A percentile compares a stretch with the other conserved stretches of the same genome.
Evolutionary conservation across 2,888 invertebrate species (phyloP).

Genomic region (Tachina lurida): DNA sequence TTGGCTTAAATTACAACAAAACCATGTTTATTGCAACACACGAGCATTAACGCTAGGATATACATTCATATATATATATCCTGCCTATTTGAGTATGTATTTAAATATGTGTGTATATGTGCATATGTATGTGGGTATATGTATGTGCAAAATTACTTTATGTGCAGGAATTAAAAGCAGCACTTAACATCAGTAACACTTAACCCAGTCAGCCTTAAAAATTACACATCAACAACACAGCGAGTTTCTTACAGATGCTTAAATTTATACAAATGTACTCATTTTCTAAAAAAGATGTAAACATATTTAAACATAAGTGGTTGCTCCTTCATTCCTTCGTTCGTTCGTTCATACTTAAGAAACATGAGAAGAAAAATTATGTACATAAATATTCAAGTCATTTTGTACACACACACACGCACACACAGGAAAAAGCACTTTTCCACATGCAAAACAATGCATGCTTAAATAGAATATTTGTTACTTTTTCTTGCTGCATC

Average conservation of each 20-base stretch:
- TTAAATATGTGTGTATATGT: neutral
- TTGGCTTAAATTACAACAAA: constrained; percentile 27
- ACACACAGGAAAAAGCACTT: neutral
- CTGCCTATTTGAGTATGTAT: too few relatives aligned
- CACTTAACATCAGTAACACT: constrained; percentile 72
- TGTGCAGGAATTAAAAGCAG: constrained; percentile 46
- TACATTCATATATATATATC: too few relatives aligned
- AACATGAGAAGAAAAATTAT: neutral
- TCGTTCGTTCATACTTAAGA: neutral
- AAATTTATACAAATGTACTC: neutral
- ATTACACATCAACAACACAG: constrained; percentile 28
- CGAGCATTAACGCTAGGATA: neutral
- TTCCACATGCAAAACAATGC: neutral
- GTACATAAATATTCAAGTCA: constrained; percentile 6
- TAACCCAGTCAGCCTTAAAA: constrained; percentile 74
- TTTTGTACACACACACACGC: neutral
- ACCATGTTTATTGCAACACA: neutral
- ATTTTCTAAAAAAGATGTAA: constrained; percentile 1
- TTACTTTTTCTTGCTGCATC: neutral
- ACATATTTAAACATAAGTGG: constrained; percentile 12
- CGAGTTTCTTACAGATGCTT: constrained; percentile 12
- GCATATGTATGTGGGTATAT: neutral
- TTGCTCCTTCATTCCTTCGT: neutral
- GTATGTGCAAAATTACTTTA: constrained; percentile 47
- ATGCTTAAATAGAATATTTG: neutral